Evolutionary conservation across 2,113 vertebrate genomes (phyloP).

Genomic region (Brachypodius melanocephalos): DNA sequence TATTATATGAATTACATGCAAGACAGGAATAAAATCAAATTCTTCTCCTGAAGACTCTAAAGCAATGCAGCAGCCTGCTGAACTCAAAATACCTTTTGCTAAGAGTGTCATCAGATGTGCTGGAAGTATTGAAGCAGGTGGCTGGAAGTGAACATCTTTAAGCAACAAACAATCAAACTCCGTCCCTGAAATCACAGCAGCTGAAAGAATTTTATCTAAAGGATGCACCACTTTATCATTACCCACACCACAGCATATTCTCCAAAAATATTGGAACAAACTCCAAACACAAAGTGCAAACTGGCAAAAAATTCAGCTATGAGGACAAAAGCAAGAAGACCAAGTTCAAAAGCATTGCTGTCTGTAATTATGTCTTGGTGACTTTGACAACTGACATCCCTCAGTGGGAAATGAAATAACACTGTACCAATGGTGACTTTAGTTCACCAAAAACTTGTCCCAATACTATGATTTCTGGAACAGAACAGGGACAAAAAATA

Average conservation of each 20-base stretch:
- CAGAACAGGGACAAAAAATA: not conserved
- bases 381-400: not conserved
- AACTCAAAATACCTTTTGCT: not conserved
- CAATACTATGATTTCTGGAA: not conserved
- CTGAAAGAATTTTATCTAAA: not conserved
- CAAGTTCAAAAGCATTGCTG: not conserved
- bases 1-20: not conserved
- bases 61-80: not conserved
- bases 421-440: not conserved
- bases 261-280: not conserved
- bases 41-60: not conserved
- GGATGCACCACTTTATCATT: not conserved
- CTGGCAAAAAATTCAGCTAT: not conserved
- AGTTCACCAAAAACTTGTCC: not conserved
- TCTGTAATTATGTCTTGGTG: not conserved
- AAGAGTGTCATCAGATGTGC: not conserved
- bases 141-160: not conserved
- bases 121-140: not conserved
- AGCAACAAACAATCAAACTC: not conserved
- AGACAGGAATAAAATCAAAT: not conserved
- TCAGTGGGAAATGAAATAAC: not conserved
- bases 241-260: not conserved
- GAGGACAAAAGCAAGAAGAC: not conserved
- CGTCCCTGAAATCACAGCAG: not conserved
- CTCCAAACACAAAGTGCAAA: not conserved